Percentiles rank a stretch among this genome's conserved stretches.
phyloP scores from a whole-genome alignment of 2,113 vertebrate genomes.

The Junco hyemalis region DNA sequence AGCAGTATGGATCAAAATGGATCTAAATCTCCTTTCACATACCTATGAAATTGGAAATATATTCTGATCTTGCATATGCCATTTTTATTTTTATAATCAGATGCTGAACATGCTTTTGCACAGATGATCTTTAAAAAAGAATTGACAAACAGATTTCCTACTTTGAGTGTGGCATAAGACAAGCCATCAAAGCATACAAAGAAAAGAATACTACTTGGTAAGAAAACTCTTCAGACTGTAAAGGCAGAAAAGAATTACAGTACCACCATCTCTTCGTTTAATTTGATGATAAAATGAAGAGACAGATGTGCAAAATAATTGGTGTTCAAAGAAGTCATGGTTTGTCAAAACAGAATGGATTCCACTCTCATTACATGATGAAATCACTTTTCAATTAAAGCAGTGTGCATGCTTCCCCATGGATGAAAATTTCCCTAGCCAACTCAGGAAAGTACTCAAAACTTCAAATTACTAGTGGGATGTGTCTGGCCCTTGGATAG shows the following conservation, averaged over 20 bases:
- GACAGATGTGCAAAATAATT: background rate
- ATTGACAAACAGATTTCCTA: background rate
- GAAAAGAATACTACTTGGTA: background rate
- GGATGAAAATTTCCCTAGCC: background rate
- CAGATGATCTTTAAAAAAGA: background rate
- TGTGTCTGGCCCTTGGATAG: background rate
- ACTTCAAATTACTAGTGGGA: background rate
- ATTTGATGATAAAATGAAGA: background rate
- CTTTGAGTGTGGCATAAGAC: background rate
- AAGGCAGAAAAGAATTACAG: background rate
- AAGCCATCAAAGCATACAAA: background rate
- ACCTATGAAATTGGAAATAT: background rate
- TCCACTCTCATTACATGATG: background rate
- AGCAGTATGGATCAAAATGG: background rate
- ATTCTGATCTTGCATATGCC: background rate
- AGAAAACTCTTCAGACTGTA: background rate
- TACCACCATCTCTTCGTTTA: background rate
- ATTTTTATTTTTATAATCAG: background rate
- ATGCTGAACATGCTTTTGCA: background rate
- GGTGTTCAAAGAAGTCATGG: background rate
- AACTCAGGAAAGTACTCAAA: background rate
- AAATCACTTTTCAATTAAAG: background rate
- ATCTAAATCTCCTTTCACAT: background rate
- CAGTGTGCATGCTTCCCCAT: background rate
- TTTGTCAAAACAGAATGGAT: background rate